Conservation (phyloP, 2,797 vertebrate genomes). For the Paguma larvata region DNA sequence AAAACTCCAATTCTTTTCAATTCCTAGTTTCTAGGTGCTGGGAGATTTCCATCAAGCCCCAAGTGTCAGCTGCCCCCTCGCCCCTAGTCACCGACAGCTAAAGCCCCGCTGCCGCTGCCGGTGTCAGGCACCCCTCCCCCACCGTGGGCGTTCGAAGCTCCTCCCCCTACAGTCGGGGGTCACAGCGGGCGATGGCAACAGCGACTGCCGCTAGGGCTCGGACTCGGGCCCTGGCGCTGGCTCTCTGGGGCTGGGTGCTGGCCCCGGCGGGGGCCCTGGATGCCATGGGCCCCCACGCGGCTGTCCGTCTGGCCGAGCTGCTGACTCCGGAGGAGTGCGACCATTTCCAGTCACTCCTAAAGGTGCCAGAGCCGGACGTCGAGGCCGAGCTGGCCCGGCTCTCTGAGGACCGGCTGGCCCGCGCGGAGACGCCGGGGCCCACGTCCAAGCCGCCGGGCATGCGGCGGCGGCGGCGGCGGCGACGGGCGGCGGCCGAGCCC, state of each 20-base stretch:
- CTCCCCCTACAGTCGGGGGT: not conserved
- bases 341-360: slow-evolving; percentile 88
- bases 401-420: slow-evolving; percentile 81
- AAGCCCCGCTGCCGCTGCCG: not conserved
- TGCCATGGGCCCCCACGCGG: slow-evolving; percentile 89
- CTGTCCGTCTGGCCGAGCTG: slow-evolving; percentile 91
- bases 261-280: slow-evolving; percentile 85
- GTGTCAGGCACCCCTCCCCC: not conserved
- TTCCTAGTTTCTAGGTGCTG: not conserved
- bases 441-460: not conserved
- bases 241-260: accelerated
- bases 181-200: not conserved
- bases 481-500: accelerated
- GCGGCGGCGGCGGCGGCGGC: slow-evolving; percentile 60
- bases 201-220: not conserved
- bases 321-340: slow-evolving; percentile 91
- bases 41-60: not conserved
- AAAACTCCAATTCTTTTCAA: not conserved
- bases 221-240: not conserved
- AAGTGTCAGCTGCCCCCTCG: not conserved
- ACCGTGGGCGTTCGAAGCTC: not conserved
- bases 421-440: not conserved
- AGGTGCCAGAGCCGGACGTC: slow-evolving; percentile 86
- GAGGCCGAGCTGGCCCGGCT: slow-evolving; percentile 82
- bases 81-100: not conserved